Base-by-base conservation (phyloP, 2,888 invertebrate genomes). In the Megaustenia siamemsis region DNA sequence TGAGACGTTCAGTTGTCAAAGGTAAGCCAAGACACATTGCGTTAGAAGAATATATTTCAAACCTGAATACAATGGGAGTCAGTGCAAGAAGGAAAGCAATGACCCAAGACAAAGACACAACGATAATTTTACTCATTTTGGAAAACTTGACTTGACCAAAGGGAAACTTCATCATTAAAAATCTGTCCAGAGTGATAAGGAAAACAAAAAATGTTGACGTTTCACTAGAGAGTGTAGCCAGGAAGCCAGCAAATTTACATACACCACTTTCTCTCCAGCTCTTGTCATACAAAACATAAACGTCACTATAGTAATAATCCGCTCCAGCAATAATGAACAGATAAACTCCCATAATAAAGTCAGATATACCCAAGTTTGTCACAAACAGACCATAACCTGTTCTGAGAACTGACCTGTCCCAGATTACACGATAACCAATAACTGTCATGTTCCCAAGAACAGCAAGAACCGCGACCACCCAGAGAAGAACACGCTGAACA, bases 311-410 rank as follows among this genome's bases (percentile, higher is more conserved):
- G 0, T 56, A 12, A 1, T 81, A 56, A 84, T 90, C 90, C 0
- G 88, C 89, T n/a, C 80, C 35, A 1, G 89, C 89, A 32, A 90
- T 88, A 12, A 87, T 88, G 21, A 89, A 28, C 78, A 90, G 75
- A 75, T 90, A 90, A 1, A 90, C 38, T 0, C 90, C 90, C 90
- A 90, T 90, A 15, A 89, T 53, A n/a, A 89, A 88, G 49, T 90
- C 90, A 4, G 90, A 86, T 18, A 88, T 32, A 32, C 78, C 53
- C 1, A 83, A 32, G 32, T 83, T 69, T 4, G 60, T 35, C 0
- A 78, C 77, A 35, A 83, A 78, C 18, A 71, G 71, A 32, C 78
- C 83, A 32, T 77, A 83, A 15, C 49, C 71, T 78, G 71, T 69
- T 0, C 28, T 28, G 2, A 89, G 60, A 28, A 73, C 80, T 86